Conservation (phyloP, 1,140 invertebrate species). For the Euschistus heros region DNA sequence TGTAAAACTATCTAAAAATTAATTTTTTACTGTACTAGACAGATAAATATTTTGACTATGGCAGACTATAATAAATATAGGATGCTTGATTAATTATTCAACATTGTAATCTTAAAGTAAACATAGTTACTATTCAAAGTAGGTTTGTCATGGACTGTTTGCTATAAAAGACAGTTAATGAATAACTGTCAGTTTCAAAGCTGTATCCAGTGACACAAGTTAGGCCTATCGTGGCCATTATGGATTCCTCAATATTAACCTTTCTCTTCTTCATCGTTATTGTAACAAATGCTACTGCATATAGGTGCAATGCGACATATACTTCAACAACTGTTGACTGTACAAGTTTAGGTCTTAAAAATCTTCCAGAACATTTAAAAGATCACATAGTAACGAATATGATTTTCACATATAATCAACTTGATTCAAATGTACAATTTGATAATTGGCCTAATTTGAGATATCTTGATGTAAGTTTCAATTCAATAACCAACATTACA, state of each 20-base stretch:
- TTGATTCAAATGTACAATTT: background rate
- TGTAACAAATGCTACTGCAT: background rate
- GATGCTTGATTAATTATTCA: too few species aligned
- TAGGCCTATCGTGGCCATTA: too few species aligned
- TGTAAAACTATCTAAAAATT: too few species aligned
- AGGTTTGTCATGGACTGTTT: too few species aligned
- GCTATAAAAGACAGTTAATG: too few species aligned
- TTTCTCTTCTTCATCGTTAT: background rate
- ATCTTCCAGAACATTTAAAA: background rate
- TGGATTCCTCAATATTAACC: background rate
- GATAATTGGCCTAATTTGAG: background rate
- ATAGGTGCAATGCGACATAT: background rate
- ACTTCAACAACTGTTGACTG: background rate
- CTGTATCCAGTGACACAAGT: too few species aligned
- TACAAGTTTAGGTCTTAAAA: background rate
- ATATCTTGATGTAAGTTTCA: constrained; percentile 5
- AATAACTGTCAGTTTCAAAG: too few species aligned
- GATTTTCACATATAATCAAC: background rate
- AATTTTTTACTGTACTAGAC: too few species aligned
- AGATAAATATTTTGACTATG: too few species aligned
- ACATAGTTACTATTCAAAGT: too few species aligned
- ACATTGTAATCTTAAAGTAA: too few species aligned
- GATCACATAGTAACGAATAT: background rate
- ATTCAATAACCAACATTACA: constrained; percentile 4
- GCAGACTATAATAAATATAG: too few species aligned